Evolutionary conservation across 2,797 vertebrate species (phyloP), one percentile per base, ranked within the genome.

Genomic region (Coreius guichenoti): DNA sequence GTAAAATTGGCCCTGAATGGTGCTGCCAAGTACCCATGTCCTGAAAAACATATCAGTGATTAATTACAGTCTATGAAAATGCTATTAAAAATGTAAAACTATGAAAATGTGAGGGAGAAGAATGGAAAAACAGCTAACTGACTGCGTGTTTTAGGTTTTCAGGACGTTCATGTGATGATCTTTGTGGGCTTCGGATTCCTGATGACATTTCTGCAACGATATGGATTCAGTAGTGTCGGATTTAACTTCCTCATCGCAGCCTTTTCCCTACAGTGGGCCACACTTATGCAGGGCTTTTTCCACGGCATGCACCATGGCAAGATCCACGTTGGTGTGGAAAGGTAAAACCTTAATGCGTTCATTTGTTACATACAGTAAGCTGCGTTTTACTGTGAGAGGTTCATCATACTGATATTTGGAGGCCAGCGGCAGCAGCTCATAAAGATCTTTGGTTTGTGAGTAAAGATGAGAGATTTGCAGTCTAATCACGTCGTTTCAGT

Each of bases 131-230:
- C 17, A 5, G 26, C 56, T 80, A 26, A 63, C 56, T 43, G 23
- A 21, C 54, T 86, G 11, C 86, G n/a, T 82, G 13, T 85, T 11
- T 1, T 91, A 99, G 98, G 96, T 90, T 97, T 97, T 92, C 95
- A 95, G 91, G 97, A 97, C 6, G 96, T 96, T 26, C 96, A 97
- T 0, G 91, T 95, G 89, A 98, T 97, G 94, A 94, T 96, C 92
- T 97, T 99, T 88, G 92, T 98, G 0, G 97, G 98, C 51, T 98
- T 99, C 0, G 98, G 98, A 72, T 97, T 99, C 87, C 94, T 99
- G 75, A 94, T 98, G 96, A 96, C 95, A 51, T 98, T 99, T 94
- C 92, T 99, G 19, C 91, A 97, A 91, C 95, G 95, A 0, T 98
- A 97, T 0, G 95, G 97, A 84, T 96, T 94, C 17, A 93, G 96